Evolutionary conservation across 2,888 invertebrate genomes (phyloP).

Genomic region (Aradus depressus): DNA sequence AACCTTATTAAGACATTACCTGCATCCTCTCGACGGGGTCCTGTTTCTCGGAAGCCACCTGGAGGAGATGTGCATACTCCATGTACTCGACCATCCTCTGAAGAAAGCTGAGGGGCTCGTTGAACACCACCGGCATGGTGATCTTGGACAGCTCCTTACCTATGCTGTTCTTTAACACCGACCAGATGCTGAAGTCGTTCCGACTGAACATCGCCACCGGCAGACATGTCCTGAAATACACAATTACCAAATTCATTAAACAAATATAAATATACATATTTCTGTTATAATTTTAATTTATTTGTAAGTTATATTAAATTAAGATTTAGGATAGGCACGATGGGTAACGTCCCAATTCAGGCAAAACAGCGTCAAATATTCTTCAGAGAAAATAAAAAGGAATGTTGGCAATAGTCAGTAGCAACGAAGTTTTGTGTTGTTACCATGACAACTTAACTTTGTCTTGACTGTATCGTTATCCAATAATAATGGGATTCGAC

Average conservation of each 20-base stretch:
- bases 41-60: conserved; percentile 61
- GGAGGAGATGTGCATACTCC: conserved; percentile 72
- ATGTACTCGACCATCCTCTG: conserved; percentile 90
- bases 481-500: too few species aligned
- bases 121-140: conserved; percentile 93
- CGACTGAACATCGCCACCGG: conserved; percentile 63
- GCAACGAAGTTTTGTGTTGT: too few species aligned
- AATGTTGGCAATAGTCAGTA: too few species aligned
- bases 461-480: too few species aligned
- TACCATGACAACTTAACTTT: too few species aligned
- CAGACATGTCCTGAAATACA: conserved; percentile 48
- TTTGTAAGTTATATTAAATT: too few species aligned
- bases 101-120: conserved; percentile 89
- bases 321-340: too few species aligned
- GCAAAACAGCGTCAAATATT: too few species aligned
- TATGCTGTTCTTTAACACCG: conserved; percentile 80
- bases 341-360: too few species aligned
- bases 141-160: conserved; percentile 90
- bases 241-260: neutral
- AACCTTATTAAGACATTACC: conserved; percentile 40
- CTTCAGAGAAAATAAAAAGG: too few species aligned
- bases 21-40: conserved; percentile 77
- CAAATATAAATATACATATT: neutral
- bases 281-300: neutral
- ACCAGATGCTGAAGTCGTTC: conserved; percentile 80